A percentile compares a stretch with the other conserved stretches of the same genome.
phyloP scores from a whole-genome alignment of 1,140 invertebrate genomes.

The Artemia franciscana region DNA sequence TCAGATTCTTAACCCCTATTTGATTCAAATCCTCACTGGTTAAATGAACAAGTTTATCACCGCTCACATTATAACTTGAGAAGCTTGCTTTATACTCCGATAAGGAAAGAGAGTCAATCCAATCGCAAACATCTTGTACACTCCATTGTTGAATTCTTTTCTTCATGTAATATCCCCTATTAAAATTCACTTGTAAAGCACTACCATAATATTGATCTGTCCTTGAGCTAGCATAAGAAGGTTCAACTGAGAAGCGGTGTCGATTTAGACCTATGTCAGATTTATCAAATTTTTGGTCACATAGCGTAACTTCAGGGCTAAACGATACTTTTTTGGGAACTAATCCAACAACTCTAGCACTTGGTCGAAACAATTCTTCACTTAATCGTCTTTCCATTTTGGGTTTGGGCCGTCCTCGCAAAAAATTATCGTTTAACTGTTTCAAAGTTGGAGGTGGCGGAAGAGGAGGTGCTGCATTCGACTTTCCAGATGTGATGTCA shows the following conservation, averaged over 20 bases:
- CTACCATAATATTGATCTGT: not conserved
- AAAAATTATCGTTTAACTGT: not conserved
- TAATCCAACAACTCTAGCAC: constrained; percentile 50
- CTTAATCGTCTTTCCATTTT: constrained; percentile 5
- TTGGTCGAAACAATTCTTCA: constrained; percentile 13
- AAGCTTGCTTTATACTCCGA: constrained; percentile 27
- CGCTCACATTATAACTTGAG: constrained; percentile 22
- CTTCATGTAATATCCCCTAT: constrained; percentile 16
- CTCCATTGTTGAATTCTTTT: constrained; percentile 25
- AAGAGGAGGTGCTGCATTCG: not conserved
- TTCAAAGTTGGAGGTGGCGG: not conserved
- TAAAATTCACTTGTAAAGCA: not conserved
- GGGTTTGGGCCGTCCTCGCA: not conserved
- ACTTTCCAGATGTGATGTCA: not conserved
- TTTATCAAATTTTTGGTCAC: not conserved
- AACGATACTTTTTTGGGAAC: constrained; percentile 33
- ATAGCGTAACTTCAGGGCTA: constrained; percentile 7
- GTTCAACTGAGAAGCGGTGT: not conserved
- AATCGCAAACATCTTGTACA: constrained; percentile 25
- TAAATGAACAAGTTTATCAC: constrained; percentile 23
- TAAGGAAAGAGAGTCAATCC: constrained; percentile 26
- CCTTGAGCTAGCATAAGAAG: not conserved
- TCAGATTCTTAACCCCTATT: constrained; percentile 28
- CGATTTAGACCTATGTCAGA: not conserved
- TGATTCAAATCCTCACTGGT: constrained; percentile 26